Evolutionary conservation across 2,888 invertebrate genomes (phyloP).

Genomic region (Acronicta aceris): DNA sequence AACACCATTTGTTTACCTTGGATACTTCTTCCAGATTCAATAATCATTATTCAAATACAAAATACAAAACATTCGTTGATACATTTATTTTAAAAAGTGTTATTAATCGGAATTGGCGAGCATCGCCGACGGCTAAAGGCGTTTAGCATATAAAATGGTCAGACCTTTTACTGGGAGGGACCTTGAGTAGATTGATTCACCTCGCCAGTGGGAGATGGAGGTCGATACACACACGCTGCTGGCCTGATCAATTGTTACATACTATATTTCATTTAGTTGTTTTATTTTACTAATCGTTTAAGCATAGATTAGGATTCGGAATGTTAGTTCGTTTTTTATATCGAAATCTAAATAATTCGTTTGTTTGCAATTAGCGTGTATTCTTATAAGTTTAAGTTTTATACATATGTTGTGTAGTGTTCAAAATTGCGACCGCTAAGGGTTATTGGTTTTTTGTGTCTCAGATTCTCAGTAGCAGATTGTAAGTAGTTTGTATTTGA

Average conservation of each 20-base stretch:
- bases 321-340: no score
- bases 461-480: no score
- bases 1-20: no score
- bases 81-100: constrained; percentile 15
- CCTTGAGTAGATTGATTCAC: constrained; percentile 85
- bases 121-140: constrained; percentile 33
- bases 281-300: constrained; percentile 20
- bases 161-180: constrained; percentile 76
- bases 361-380: no score
- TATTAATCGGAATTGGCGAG: constrained; percentile 31
- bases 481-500: no score
- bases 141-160: constrained; percentile 64
- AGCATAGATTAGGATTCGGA: not conserved
- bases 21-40: not conserved
- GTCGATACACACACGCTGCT: constrained; percentile 60
- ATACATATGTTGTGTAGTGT: no score
- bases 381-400: no score
- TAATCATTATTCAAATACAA: not conserved
- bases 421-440: no score
- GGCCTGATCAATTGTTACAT: constrained; percentile 36
- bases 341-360: no score
- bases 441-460: no score
- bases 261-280: constrained; percentile 4
- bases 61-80: not conserved
- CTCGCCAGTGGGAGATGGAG: constrained; percentile 73